A percentile compares a stretch with the other conserved stretches of the same genome.
These are phyloP conservation scores for Meles meles DNA, from an alignment of 2,113 vertebrate species.

Conservation along the genomic window DNA sequence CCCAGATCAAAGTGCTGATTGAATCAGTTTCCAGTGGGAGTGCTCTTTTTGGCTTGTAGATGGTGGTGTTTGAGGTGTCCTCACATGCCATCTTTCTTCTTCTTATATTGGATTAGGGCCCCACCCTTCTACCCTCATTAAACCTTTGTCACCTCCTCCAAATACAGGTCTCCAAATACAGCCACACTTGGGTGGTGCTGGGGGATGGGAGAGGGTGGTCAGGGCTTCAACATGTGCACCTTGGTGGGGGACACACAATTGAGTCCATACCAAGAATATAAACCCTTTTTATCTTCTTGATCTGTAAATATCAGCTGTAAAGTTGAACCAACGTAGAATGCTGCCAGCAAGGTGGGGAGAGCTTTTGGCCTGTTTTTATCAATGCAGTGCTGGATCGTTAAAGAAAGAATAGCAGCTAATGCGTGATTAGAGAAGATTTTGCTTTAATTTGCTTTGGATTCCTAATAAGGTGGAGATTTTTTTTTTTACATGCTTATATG, in stretches of 20 bases:
- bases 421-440: background rate
- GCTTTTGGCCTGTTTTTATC: background rate
- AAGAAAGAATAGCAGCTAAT: background rate
- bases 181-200: background rate
- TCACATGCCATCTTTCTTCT: background rate
- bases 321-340: background rate
- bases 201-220: background rate
- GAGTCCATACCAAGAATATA: background rate
- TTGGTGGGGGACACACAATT: background rate
- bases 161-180: background rate
- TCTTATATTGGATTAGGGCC: background rate
- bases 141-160: background rate
- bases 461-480: background rate
- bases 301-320: background rate
- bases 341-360: background rate
- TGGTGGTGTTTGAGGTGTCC: background rate
- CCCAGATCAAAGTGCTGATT: background rate
- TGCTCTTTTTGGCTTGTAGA: background rate
- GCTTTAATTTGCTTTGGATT: constrained; percentile 2
- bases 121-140: background rate
- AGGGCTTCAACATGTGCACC: background rate
- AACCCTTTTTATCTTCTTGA: background rate
- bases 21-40: background rate
- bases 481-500: background rate
- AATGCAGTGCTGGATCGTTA: background rate